Conservation (phyloP, 2,888 invertebrate species). For the Autographa gamma region DNA sequence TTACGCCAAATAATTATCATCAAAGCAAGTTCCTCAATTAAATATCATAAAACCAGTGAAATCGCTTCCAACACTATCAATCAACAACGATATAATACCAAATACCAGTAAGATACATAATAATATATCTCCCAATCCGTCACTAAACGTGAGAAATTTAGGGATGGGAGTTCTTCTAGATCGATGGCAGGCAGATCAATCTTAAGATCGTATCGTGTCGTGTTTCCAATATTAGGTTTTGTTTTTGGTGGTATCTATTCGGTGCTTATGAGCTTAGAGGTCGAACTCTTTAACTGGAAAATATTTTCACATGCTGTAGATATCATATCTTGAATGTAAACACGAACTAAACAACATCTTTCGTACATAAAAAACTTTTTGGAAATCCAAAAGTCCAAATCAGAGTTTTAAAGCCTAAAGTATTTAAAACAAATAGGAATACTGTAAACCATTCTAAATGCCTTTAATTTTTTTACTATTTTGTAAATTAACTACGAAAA, state of each 20-base stretch:
- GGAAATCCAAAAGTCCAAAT: too few species aligned
- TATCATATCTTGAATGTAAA: too few species aligned
- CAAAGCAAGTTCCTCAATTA: background rate
- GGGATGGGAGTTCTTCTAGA: conserved; percentile 54
- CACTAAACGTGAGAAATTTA: conserved; percentile 64
- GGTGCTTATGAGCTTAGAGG: background rate
- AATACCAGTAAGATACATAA: conserved; percentile 64
- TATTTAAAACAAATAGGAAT: too few species aligned
- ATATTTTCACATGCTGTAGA: too few species aligned
- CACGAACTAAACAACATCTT: too few species aligned
- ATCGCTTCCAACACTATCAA: conserved; percentile 59
- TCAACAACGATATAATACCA: conserved; percentile 68
- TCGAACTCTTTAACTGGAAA: too few species aligned
- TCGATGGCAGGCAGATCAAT: conserved; percentile 53
- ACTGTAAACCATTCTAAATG: too few species aligned
- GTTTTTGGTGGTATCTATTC: background rate
- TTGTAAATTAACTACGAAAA: too few species aligned
- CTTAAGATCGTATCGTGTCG: conserved; percentile 25
- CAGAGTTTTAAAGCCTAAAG: too few species aligned
- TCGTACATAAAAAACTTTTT: too few species aligned
- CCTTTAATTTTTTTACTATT: too few species aligned
- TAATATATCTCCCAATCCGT: conserved; percentile 80
- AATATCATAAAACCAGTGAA: background rate
- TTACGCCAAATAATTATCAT: too few species aligned
- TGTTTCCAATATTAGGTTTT: background rate